Evolutionary conservation across 2,113 vertebrate species (phyloP).

Genomic region (Cebus imitator): DNA sequence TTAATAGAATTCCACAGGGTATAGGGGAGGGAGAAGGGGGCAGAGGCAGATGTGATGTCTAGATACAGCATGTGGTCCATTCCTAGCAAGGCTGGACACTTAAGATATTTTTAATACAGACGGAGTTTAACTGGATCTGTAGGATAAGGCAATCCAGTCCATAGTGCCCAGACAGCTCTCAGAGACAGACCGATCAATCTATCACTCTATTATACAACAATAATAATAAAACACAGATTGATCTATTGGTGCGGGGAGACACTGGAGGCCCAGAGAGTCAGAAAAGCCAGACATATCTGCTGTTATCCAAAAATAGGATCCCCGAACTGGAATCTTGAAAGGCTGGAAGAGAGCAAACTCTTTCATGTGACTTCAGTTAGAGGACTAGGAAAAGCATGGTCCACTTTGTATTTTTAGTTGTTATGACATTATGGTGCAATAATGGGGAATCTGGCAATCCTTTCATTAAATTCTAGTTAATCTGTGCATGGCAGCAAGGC

Average conservation of each 20-base stretch:
- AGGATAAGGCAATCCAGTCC: neutral
- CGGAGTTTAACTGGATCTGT: neutral
- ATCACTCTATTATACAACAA: neutral
- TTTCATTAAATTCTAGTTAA: fast-evolving
- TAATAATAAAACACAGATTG: slow-evolving; percentile 39
- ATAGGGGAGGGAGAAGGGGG: fast-evolving
- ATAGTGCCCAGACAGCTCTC: neutral
- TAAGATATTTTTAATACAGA: neutral
- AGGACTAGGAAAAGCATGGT: neutral
- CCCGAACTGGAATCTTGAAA: neutral
- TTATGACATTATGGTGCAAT: neutral
- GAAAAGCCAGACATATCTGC: neutral
- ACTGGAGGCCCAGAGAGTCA: neutral
- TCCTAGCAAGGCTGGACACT: neutral
- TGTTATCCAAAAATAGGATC: slow-evolving; percentile 64
- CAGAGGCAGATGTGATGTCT: neutral
- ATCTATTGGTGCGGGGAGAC: neutral
- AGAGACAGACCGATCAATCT: neutral
- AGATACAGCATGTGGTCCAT: neutral
- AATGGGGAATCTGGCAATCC: fast-evolving
- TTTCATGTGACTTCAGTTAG: neutral
- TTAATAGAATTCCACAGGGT: neutral
- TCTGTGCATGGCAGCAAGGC: neutral
- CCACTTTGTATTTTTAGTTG: neutral
- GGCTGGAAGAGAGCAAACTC: neutral